Base-by-base conservation (phyloP, 2,113 vertebrate genomes). In the Leucosticte australis region DNA sequence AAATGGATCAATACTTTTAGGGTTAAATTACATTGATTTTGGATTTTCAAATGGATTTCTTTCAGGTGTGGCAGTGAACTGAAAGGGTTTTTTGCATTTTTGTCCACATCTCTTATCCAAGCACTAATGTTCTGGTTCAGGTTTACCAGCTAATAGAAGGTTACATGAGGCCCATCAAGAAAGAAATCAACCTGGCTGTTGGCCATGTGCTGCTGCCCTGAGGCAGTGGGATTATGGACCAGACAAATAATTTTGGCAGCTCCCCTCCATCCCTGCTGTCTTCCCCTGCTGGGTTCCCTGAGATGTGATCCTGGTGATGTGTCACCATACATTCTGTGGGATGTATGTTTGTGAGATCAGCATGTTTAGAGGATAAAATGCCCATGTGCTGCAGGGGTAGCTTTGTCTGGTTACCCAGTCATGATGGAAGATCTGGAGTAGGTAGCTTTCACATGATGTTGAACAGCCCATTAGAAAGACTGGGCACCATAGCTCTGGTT, bases 11-110 rank as follows among this genome's bases (percentile, higher is more conserved):
- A 39, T 96, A 35, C 65, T 89, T 95, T 81, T 70, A 93, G 65
- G 70, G 70, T 96, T 96, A 93, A 92, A 74, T 78, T 81, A 79
- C 60, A 91, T 90, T 90, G 83, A 90, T 74, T 47, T 41, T 85
- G 35, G 37, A 35, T 89, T 90, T 96, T 68, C 64, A 65, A 17
- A 55, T 93, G 53, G 28, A 73, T 94, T 95, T 79, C 33, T 84
- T 64, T 78, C 28, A 50, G 37, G n/a, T 6, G 2, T 60, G 55
- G 33, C 62, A 59, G 31, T 55, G 41, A 83, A 87, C 9, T 80
- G 31, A 27, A 33, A 70, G 23, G 9, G 28, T 15, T 56, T 22
- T 64, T 87, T 53, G n/a, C n/a, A 9, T 92, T 92, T 96, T 71
- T 62, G 44, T 49, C 77, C 15, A 18, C 6, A 10, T 31, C 44